A percentile compares a stretch with the other conserved stretches of the same genome.
phyloP scores from a whole-genome alignment of 2,797 vertebrate species.

The Alectoris magna region DNA sequence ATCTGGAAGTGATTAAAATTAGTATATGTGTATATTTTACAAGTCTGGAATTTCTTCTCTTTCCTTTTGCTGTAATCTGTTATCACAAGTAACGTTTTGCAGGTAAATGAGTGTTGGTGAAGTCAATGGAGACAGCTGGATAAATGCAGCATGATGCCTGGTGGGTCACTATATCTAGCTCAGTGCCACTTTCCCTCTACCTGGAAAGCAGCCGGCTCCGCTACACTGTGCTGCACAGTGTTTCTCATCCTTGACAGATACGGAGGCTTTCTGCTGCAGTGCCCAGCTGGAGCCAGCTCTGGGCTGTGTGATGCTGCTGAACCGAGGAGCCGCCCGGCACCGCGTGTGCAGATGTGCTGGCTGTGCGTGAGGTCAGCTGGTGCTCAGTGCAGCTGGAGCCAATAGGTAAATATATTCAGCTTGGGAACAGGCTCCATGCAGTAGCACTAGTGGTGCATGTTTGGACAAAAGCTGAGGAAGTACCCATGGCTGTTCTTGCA shows the following conservation, averaged over 20 bases:
- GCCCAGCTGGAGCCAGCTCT: neutral
- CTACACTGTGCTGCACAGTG: neutral
- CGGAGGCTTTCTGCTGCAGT: neutral
- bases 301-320: neutral
- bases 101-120: neutral
- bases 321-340: neutral
- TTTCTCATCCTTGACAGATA: neutral
- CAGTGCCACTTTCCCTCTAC: neutral
- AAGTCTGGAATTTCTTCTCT: neutral
- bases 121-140: neutral
- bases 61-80: neutral
- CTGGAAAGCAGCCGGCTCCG: neutral
- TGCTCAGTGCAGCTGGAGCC: neutral
- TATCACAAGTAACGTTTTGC: neutral
- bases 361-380: neutral
- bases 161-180: neutral
- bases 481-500: neutral
- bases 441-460: rapidly evolving
- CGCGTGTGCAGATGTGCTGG: rapidly evolving
- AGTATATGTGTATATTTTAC: neutral
- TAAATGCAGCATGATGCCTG: neutral
- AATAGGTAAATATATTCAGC: neutral
- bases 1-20: neutral
- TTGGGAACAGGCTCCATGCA: neutral
- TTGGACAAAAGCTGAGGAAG: neutral